phyloP scores from a whole-genome alignment of 2,888 invertebrate species.

The Eurytoma californica region DNA sequence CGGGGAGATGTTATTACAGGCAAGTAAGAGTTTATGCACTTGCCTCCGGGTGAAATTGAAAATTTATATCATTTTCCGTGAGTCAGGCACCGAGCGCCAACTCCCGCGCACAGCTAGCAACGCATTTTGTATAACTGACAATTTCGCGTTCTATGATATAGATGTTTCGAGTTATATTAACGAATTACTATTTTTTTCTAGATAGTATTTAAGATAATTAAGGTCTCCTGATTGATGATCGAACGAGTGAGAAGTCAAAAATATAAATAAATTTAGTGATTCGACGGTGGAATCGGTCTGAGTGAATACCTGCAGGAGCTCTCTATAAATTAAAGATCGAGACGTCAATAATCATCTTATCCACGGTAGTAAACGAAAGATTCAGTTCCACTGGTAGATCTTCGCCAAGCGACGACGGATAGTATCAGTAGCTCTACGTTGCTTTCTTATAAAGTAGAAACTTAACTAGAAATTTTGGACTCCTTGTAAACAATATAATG shows the following conservation, averaged over 20 bases:
- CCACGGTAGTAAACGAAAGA: background rate
- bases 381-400: background rate
- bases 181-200: too few species aligned
- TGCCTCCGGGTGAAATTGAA: slow-evolving; percentile 28
- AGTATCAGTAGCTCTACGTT: background rate
- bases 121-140: background rate
- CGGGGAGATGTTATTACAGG: slow-evolving; percentile 50
- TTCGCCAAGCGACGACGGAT: background rate
- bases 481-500: too few species aligned
- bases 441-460: too few species aligned
- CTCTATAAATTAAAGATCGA: slow-evolving; percentile 62
- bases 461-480: too few species aligned
- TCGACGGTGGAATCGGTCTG: background rate
- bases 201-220: too few species aligned
- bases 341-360: slow-evolving; percentile 32
- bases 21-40: slow-evolving; percentile 40
- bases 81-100: background rate
- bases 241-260: too few species aligned
- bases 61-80: slow-evolving; percentile 48
- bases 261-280: too few species aligned
- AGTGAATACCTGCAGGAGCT: slow-evolving; percentile 2
- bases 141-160: too few species aligned
- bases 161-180: too few species aligned
- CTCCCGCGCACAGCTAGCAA: background rate
- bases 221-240: too few species aligned